Conservation (phyloP, 2,797 vertebrate species). For the Tenualosa ilisha region DNA sequence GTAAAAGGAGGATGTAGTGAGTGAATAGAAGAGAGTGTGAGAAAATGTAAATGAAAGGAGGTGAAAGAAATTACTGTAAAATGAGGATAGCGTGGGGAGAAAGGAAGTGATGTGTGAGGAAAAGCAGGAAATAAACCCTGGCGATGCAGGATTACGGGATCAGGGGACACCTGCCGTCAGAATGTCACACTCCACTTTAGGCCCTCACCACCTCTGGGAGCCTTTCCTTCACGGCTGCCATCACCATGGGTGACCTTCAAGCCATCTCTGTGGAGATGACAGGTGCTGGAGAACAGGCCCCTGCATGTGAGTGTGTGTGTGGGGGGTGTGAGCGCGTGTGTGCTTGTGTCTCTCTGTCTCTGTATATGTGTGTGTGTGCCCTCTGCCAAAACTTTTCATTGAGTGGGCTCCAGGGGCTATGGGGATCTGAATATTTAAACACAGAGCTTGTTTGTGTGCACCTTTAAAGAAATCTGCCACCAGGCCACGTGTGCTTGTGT, state of each 20-base stretch:
- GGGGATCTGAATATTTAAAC: neutral
- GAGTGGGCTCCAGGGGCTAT: neutral
- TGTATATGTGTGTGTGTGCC: neutral
- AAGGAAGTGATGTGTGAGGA: neutral
- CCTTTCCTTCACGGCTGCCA: conserved; percentile 30
- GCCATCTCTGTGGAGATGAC: conserved; percentile 46
- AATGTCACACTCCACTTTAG: conserved; percentile 40
- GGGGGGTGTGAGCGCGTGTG: neutral
- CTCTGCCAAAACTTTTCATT: neutral
- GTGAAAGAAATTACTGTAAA: neutral
- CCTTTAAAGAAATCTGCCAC: neutral
- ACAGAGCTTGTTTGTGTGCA: neutral
- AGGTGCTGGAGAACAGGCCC: conserved; percentile 30
- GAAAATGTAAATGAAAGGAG: neutral
- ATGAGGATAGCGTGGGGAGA: neutral
- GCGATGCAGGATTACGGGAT: conserved; percentile 16
- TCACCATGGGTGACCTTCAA: conserved; percentile 37
- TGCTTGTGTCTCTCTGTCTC: neutral
- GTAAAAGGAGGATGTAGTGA: neutral
- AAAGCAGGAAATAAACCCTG: conserved; percentile 24
- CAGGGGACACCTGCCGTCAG: conserved; percentile 38
- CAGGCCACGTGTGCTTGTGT: neutral
- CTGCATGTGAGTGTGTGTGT: neutral
- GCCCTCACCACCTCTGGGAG: conserved; percentile 21
- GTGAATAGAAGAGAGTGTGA: neutral